phyloP scores from a whole-genome alignment of 1,140 invertebrate genomes.

The Eufriesea mexicana region DNA sequence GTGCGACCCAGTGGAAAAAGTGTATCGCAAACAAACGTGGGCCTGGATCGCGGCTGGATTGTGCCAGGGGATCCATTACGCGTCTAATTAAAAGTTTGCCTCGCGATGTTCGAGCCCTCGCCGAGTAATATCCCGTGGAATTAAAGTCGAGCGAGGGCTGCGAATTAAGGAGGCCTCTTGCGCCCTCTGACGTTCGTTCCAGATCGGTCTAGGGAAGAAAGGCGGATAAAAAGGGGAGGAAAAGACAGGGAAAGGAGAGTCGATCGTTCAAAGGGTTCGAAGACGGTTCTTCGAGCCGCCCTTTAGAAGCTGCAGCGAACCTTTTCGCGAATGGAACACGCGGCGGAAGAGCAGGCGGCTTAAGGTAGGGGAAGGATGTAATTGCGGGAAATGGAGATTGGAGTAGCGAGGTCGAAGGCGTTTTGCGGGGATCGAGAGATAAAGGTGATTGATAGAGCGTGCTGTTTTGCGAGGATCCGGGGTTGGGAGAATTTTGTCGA shows the following conservation, averaged over 20 bases:
- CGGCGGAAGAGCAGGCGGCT: not conserved
- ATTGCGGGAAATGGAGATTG: conserved; percentile 18
- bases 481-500: not conserved
- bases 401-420: not conserved
- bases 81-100: conserved; percentile 56
- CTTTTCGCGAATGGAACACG: not conserved
- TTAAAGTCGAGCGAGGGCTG: conserved; percentile 33
- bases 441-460: not conserved
- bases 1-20: not conserved
- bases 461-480: not conserved
- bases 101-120: conserved; percentile 14
- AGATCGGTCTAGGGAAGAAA: too few species aligned
- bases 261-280: conserved; percentile 1
- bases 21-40: not conserved
- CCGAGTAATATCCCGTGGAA: conserved; percentile 14
- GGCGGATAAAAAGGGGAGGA: not conserved
- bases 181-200: too few species aligned
- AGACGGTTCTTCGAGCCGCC: not conserved
- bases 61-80: not conserved
- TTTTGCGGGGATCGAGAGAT: not conserved
- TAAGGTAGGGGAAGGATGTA: not conserved
- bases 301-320: not conserved
- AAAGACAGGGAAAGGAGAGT: not conserved
- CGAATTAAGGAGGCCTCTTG: conserved; percentile 54
- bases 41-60: not conserved